Evolutionary conservation across 2,797 vertebrate genomes (phyloP), one percentile per base, ranked within the genome.

Genomic region (Leuciscus waleckii): DNA sequence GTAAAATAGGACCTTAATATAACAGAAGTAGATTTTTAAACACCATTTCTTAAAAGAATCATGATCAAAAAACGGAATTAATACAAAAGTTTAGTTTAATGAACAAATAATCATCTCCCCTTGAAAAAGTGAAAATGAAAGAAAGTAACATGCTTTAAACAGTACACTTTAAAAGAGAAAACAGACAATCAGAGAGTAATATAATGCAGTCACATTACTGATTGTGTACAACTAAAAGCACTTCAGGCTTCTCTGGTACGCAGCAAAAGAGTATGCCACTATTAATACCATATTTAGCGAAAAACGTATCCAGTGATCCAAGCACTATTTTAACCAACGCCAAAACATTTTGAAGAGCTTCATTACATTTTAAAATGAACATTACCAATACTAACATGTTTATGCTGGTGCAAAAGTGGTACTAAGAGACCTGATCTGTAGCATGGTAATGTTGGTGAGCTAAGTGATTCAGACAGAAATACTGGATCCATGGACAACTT

Each of bases 401-500:
- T 63, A 35, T 73, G 82, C 82, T 83, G 82, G 82, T 83, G 82
- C 73, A 83, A n/a, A 68, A 16, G 82, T 68, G 43, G 35, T 76
- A 54, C 41, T 41, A 49, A 35, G 19, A 83, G 32, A 56, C 49
- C 74, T 69, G 63, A 56, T 43, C 32, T 39, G 61, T 67, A 67
- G 78, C 76, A 78, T 29, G 76, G n/a, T 41, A 61, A 78, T 43
- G 16, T 67, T 46, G 43, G 3, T 21, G 8, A 69, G 29, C 8
- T 19, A 63, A 75, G 49, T 79, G 32, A 61, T 88, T 90, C 91
- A 90, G 93, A 93, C 4, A 21, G 85, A 43, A 79, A 87, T 35
- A 35, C 84, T 49, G 88, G 73, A 43, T 65, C 67, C 37, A 11
- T 90, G 78, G 90, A 92, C 39, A 92, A 84, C 90, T 93, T 91